Evolutionary conservation across 1,140 invertebrate genomes (phyloP), one percentile per base, ranked within the genome.

Genomic region (Phymastichus coffea): DNA sequence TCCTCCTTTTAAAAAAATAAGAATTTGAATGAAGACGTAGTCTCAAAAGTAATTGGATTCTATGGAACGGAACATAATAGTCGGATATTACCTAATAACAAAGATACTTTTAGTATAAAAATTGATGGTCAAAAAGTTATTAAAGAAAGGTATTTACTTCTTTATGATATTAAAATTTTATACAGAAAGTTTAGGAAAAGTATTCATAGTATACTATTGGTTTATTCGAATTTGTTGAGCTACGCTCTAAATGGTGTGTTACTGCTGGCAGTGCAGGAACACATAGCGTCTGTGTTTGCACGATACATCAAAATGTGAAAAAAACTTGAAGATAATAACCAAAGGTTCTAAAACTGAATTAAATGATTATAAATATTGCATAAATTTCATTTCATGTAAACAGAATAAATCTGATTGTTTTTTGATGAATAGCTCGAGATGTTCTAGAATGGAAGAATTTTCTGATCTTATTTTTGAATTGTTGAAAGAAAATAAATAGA

Each of bases 231-330:
- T 66, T 66, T 53, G 38, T 47, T 37, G 61, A 63, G 26, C 22
- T 66, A n/a, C 55, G 57, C 40, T 49, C 62, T 14, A 63, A 64
- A 54, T 43, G 61, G 30, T 62, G 61, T 46, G 58, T 66, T 1
- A 22, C 57, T 14, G 62, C 57, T 57, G 61, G 61, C 20, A 44
- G 35, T 12, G 17, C 46, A 37, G 61, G 61, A 15, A 66, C 58
- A 0, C 61, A 66, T 40, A 53, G 20, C n/a, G 57, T 63, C 2
- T 66, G 57, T 35, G 57, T 63, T 1, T 66, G 62, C 23, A 54
- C 48, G 9, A 35, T 54, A 30, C 61, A 66, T 60, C 37, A 66
- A 52, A 63, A 66, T 63, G 43, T 66, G 10, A 66, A 61, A 56
- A 41, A 43, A 38, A 56, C 43, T 22, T 61, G 17, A 33, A n/a